Base-by-base conservation (phyloP, 1,140 invertebrate species). In the Dufourea novaeangliae region DNA sequence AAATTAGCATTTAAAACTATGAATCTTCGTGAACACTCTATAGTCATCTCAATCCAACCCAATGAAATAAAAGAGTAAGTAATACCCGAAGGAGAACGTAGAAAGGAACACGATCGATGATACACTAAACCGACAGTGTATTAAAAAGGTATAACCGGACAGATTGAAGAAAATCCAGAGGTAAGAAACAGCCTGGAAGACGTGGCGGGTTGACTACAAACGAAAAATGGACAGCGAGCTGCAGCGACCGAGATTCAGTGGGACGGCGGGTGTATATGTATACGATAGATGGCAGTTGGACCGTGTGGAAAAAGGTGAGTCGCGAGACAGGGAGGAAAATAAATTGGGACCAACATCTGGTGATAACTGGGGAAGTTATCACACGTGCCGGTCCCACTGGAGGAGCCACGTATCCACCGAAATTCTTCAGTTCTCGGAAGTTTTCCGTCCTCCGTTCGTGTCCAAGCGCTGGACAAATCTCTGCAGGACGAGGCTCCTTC, bases 291-390 rank as follows among this genome's bases (percentile, higher is more conserved):
- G 44, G 39, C 25, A 50, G 14, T n/a, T 8, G 39, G 56, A 34
- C 34, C 17, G 73, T 32, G 56, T 32, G 56, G 20, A 20, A 34
- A 46, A 46, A 27, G 37, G 44, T 50, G 7, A 37, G 8, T 20
- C n/a, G 37, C 32, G 20, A 32, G 5, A 37, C 6, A 20, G 39
- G 68, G 78, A 70, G 62, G 46, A 56, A 84, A 75, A 84, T 84
- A 84, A 84, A 84, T 84, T 79, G 82, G 71, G 50, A 29, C 67
- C 77, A 80, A 82, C 83, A 84, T 84, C 83, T 84, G 83, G 83
- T 84, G 83, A 80, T 84, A 84, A 84, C 83, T 84, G 82, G 72
- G 62, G 84, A 84, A 84, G 68, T 84, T 84, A 84, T 84, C 83
- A 73, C 82, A 78, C 82, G 78, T 84, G 78, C 73, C 52, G 73